A percentile compares a stretch with the other conserved stretches of the same genome.
These are phyloP conservation scores for Philopotamus ludificatus DNA, from an alignment of 1,140 invertebrate genomes.

Conservation along the genomic window DNA sequence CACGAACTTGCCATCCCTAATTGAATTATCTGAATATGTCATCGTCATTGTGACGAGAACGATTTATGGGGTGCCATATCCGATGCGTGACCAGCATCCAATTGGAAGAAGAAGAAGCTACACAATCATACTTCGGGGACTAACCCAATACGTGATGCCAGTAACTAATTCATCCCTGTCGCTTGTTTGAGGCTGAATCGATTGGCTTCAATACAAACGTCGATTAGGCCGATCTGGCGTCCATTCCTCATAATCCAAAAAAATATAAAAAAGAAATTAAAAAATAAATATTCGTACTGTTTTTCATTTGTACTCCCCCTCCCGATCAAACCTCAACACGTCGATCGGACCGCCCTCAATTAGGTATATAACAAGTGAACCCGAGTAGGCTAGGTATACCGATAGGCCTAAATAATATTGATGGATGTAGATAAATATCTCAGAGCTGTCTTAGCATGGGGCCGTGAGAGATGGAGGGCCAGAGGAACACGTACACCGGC, in stretches of 20 bases:
- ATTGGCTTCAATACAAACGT: constrained; percentile 9
- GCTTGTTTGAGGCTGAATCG: background rate
- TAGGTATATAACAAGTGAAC: background rate
- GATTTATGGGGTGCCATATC: background rate
- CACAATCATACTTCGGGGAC: constrained; percentile 25
- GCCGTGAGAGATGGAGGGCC: constrained; percentile 8
- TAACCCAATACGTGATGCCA: constrained; percentile 17
- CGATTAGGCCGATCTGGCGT: background rate
- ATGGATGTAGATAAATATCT: constrained; percentile 24
- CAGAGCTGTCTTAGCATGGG: constrained; percentile 12
- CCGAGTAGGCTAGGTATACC: background rate
- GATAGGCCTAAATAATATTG: constrained; percentile 15
- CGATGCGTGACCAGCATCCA: background rate
- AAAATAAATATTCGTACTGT: too few relatives aligned
- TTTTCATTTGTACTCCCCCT: background rate
- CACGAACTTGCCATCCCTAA: background rate
- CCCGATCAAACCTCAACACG: background rate
- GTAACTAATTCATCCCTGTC: constrained; percentile 21
- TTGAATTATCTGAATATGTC: background rate
- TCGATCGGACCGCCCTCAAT: background rate
- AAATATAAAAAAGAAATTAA: too few relatives aligned
- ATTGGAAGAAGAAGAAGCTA: background rate
- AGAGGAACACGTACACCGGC: constrained; percentile 3
- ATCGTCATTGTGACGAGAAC: background rate
- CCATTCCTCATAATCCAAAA: constrained; percentile 2